Evolutionary conservation across 1,140 invertebrate species (phyloP).

Genomic region (Hydropsyche tenuis): DNA sequence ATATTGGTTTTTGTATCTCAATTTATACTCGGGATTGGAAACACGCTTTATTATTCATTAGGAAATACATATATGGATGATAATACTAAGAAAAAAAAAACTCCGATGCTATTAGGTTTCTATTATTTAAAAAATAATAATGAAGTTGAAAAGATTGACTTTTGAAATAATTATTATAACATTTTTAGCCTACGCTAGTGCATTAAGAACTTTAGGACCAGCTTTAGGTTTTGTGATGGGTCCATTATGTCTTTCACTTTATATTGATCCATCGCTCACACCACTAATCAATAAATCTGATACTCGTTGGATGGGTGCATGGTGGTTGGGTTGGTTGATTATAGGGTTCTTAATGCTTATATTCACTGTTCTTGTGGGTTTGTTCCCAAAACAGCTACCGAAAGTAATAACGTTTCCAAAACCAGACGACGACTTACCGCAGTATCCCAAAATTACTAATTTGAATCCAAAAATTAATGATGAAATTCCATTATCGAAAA

Average conservation of each 20-base stretch:
- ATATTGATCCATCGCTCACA: slow-evolving; percentile 69
- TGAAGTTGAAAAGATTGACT: not conserved
- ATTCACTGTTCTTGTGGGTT: slow-evolving; percentile 65
- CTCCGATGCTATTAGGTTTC: slow-evolving; percentile 67
- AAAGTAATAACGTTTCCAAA: slow-evolving; percentile 46
- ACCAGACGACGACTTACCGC: slow-evolving; percentile 39
- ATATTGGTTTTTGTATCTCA: slow-evolving; percentile 72
- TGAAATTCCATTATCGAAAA: slow-evolving; percentile 43
- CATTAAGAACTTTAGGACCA: slow-evolving; percentile 66
- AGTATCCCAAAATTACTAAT: slow-evolving; percentile 44
- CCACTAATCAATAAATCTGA: slow-evolving; percentile 70
- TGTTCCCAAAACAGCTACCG: slow-evolving; percentile 67
- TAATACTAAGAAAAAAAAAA: slow-evolving; percentile 72
- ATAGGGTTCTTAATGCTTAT: slow-evolving; percentile 65
- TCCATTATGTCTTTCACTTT: slow-evolving; percentile 66
- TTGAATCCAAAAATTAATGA: slow-evolving; percentile 36
- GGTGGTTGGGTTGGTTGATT: slow-evolving; percentile 75
- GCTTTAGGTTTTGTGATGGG: slow-evolving; percentile 65
- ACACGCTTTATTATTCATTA: slow-evolving; percentile 71
- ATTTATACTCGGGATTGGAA: slow-evolving; percentile 73
- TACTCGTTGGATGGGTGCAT: slow-evolving; percentile 73
- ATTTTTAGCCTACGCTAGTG: slow-evolving; percentile 67
- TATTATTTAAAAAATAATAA: slow-evolving; percentile 9
- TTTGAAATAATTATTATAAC: slow-evolving; percentile 9
- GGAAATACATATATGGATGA: slow-evolving; percentile 76